phyloP scores from a whole-genome alignment of 2,797 vertebrate genomes.

The Galagoides demidoff region DNA sequence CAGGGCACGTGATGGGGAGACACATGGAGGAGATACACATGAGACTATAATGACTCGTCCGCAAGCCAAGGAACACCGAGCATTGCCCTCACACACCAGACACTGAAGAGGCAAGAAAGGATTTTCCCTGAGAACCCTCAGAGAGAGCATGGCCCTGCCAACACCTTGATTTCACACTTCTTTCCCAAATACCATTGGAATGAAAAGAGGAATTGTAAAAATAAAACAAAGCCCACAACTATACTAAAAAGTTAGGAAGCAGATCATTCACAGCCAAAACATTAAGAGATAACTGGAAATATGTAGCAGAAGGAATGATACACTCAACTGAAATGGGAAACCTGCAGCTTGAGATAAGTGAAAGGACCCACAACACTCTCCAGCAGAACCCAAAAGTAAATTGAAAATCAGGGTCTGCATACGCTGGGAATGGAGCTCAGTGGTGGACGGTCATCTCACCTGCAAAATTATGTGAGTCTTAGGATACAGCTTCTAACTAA shows the following conservation, averaged over 20 bases:
- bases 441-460: not conserved
- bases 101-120: not conserved
- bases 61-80: not conserved
- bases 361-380: not conserved
- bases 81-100: not conserved
- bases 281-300: not conserved
- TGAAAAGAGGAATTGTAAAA: not conserved
- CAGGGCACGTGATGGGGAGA: not conserved
- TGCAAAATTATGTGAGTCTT: not conserved
- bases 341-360: not conserved
- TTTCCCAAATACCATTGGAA: not conserved
- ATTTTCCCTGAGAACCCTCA: not conserved
- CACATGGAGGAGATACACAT: not conserved
- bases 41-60: too few species aligned
- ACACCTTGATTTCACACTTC: not conserved
- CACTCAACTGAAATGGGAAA: not conserved
- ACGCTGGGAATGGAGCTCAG: too few species aligned
- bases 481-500: not conserved
- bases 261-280: not conserved
- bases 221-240: not conserved
- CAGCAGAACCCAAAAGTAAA: not conserved
- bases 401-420: not conserved
- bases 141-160: rapidly evolving
- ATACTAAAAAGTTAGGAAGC: not conserved
- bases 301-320: not conserved